These are phyloP conservation scores for Leptinotarsa rubiginosa DNA, from an alignment of 2,888 invertebrate genomes.

Conservation along the genomic window DNA sequence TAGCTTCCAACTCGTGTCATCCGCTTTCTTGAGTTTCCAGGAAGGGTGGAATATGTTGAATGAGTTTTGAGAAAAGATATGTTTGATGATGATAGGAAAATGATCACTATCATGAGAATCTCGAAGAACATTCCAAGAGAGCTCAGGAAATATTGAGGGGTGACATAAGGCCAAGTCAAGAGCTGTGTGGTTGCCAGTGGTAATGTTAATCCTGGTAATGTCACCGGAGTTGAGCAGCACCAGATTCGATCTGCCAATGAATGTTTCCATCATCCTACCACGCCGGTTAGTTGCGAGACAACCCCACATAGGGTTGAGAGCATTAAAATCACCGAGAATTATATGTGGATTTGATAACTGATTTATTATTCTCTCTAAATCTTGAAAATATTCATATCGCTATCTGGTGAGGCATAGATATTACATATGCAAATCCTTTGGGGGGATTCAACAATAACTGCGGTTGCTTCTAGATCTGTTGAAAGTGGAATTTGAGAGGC, in stretches of 20 bases:
- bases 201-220: no score
- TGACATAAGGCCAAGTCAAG: neutral
- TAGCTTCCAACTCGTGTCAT: neutral
- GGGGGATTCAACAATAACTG: neutral
- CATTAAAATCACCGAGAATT: no score
- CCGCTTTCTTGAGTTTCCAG: neutral
- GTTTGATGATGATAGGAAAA: neutral
- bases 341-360: no score
- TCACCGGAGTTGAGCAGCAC: no score
- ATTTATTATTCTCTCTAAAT: neutral
- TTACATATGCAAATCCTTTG: neutral
- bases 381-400: neutral
- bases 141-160: no score
- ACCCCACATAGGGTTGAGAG: neutral
- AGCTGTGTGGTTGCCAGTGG: slow-evolving; percentile 5
- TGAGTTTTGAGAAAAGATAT: neutral
- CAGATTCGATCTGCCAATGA: neutral
- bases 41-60: neutral
- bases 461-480: no score
- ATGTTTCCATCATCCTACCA: neutral
- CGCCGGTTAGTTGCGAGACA: neutral
- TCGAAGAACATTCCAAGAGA: no score
- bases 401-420: slow-evolving; percentile 1
- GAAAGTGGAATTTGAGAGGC: neutral
- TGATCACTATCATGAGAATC: neutral